Conservation (phyloP, 2,113 vertebrate species). For the Cheirogaleus medius region DNA sequence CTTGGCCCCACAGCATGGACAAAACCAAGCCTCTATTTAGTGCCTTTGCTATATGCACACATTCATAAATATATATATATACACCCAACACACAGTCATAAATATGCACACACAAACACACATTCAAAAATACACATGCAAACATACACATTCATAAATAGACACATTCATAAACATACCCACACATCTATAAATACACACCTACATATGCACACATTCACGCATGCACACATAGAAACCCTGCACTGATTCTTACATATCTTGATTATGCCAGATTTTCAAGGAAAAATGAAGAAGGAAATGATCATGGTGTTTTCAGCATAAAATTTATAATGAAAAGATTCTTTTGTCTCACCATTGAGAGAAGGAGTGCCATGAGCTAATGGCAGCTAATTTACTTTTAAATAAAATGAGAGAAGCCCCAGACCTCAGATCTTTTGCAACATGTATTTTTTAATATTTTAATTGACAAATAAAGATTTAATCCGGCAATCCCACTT, state of each 20-base stretch:
- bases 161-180: not conserved
- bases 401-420: not conserved
- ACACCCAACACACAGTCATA: not conserved
- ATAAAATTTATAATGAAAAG: not conserved
- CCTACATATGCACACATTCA: not conserved
- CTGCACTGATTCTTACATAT: not conserved
- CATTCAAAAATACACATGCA: not conserved
- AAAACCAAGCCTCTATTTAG: not conserved
- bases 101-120: not conserved
- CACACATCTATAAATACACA: not conserved
- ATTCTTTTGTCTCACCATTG: not conserved
- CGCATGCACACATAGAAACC: not conserved
- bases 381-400: not conserved
- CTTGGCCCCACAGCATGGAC: not conserved
- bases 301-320: not conserved
- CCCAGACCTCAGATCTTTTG: not conserved
- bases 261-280: not conserved
- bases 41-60: not conserved
- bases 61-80: not conserved
- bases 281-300: constrained; percentile 23
- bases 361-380: not conserved
- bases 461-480: not conserved
- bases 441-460: not conserved
- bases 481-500: not conserved
- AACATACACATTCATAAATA: not conserved